phyloP scores from a whole-genome alignment of 2,113 vertebrate species.

The Galbula dea region DNA sequence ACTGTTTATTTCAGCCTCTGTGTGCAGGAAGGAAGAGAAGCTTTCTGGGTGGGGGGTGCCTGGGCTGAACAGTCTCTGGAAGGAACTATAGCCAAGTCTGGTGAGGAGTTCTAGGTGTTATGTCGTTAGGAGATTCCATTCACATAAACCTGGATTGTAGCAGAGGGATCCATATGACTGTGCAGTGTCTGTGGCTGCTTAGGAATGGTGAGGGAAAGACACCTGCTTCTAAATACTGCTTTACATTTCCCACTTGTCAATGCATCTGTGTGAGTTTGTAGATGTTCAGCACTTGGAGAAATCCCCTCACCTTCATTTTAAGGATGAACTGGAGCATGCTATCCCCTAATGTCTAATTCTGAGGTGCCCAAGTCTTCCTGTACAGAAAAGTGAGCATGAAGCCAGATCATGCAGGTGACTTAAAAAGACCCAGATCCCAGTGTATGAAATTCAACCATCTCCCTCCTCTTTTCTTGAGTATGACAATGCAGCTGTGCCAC shows the following conservation, averaged over 20 bases:
- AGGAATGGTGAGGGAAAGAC: background rate
- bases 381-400: background rate
- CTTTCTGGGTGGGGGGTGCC: background rate
- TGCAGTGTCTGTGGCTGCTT: background rate
- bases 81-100: background rate
- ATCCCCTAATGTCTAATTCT: background rate
- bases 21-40: background rate
- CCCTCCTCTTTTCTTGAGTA: background rate
- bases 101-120: background rate
- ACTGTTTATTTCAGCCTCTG: background rate
- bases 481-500: conserved; percentile 12
- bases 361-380: background rate
- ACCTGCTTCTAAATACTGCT: background rate
- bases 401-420: background rate
- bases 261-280: background rate
- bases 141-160: background rate
- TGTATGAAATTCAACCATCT: background rate
- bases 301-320: background rate
- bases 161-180: background rate
- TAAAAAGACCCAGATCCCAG: background rate
- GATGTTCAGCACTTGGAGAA: background rate
- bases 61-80: background rate
- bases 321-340: background rate
- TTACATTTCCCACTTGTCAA: background rate
- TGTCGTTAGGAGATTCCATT: background rate